A percentile compares a stretch with the other conserved stretches of the same genome.
phyloP scores from a whole-genome alignment of 23 tunicate genomes.

The Ciona savignyi region DNA sequence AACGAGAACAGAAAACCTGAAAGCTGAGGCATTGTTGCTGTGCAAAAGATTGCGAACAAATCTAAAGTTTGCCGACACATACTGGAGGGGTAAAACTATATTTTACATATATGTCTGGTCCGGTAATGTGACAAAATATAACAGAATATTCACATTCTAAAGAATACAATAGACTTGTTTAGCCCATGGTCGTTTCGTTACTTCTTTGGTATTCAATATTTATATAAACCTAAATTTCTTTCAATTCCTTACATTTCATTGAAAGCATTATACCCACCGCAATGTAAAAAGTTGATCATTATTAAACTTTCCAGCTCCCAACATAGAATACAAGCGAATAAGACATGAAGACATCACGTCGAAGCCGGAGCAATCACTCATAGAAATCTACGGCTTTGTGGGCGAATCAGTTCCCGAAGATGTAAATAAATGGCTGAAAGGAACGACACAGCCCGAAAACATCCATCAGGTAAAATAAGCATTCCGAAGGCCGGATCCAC shows the following conservation, averaged over 20 bases:
- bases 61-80: slow-evolving; percentile 14
- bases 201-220: not conserved
- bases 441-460: not conserved
- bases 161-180: not conserved
- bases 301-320: not conserved
- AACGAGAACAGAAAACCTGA: not conserved
- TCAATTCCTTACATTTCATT: not conserved
- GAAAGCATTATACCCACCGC: not conserved
- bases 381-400: slow-evolving; percentile 33
- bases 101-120: not conserved
- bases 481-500: too few relatives aligned
- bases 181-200: not conserved
- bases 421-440: not conserved
- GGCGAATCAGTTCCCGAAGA: slow-evolving; percentile 18
- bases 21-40: not conserved
- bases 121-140: not conserved
- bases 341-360: slow-evolving; percentile 34
- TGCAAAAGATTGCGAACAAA: slow-evolving; percentile 18
- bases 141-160: too few relatives aligned
- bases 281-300: not conserved
- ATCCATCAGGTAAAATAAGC: too few relatives aligned
- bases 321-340: slow-evolving; percentile 9
- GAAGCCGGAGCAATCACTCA: slow-evolving; percentile 19
- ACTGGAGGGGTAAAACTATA: slow-evolving; percentile 23
- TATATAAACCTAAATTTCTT: not conserved